Base-by-base conservation (phyloP, 2,888 invertebrate genomes). In the Biston betularia region DNA sequence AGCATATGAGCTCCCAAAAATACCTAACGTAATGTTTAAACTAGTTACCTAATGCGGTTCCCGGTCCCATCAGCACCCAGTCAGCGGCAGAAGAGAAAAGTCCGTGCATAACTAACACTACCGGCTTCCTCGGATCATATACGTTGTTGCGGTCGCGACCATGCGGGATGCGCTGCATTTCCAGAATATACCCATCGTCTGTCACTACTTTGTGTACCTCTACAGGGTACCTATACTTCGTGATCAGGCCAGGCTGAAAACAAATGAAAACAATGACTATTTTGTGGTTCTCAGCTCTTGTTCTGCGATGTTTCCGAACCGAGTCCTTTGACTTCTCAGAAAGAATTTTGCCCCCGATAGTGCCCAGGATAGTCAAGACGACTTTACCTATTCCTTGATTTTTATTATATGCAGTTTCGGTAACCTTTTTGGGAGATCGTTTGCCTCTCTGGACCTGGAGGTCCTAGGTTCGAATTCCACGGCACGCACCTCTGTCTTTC, bases 51-150 rank as follows among this genome's bases (percentile, higher is more conserved):
- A 97, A 85, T 49, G 95, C 95, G 68, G 94, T 94, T 56, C 95
- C 92, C 0, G 95, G 95, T 0, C 96, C 95, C 87, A 96, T 95
- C 69, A 96, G 87, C 6, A 97, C 93, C 95, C 95, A 98, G 66
- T 96, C 95, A 9, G 95, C 94, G 0, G 97, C 95, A 12, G 95
- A 95, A 15, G 95, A 95, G 57, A 96, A 83, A 0, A 97, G 87
- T 0, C 97, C 96, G 75, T 96, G 96, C 77, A 95, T 91, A 6
- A 96, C 70, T 0, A 96, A 82, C 0, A 95, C 92, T 9, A 94
- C 92, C 5, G 94, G 94, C 68, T 89, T 93, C 14, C 86, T 86
- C 42, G 84, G 74, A 24, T 87, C 83, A 2, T 86, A 88, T 0
- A 57, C 50, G 44, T 77, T 78, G 69, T 77, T 74, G 12, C 65